Evolutionary conservation across 2,797 vertebrate species (phyloP), one percentile per base, ranked within the genome.

Genomic region (Streptopelia turtur): DNA sequence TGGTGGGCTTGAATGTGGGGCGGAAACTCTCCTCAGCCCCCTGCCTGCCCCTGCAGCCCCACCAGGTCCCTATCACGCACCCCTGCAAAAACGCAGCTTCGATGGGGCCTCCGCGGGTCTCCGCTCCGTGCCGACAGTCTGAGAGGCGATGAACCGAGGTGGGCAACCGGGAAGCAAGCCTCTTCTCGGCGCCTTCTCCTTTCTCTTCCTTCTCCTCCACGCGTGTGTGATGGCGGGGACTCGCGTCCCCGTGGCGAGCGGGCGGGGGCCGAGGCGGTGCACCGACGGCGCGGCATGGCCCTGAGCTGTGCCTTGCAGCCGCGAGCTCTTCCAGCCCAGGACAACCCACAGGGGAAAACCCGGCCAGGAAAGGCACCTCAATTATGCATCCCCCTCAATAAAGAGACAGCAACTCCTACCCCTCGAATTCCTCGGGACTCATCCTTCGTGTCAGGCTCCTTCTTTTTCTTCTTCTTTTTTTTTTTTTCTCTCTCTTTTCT

Each of bases 201-300:
- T 72, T 39, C 16, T 43, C 5, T 28, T 72, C 25, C 9, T 65
- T 53, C 30, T 13, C 4, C 2, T 27, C 18, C 12, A 6, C 5
- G 27, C 10, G 25, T 61, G 45, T 18, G 22, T 9, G 13, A n/a
- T 4, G 1, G 6, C 7, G n/a, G 43, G 8, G 5, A 12, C 7
- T 31, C 8, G 4, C 5, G 14, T 28, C 27, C 16, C 55, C 20
- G 28, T 8, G 12, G 20, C 2, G 11, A 43, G 45, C 16, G 43
- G 43, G 14, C 2, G 2, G 28, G 6, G 49, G 3, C 24, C 2
- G 10, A 5, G 55, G 13, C 0, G 0, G 11, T 22, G 39, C 41
- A 35, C 25, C 33, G 8, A 5, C 1, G 28, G 50, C 3, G 5
- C 5, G 3, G 18, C 60, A 15, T 2, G 25, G 18, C 2, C 28